Conservation (phyloP, 2,888 invertebrate genomes). For the Tachina fera region DNA sequence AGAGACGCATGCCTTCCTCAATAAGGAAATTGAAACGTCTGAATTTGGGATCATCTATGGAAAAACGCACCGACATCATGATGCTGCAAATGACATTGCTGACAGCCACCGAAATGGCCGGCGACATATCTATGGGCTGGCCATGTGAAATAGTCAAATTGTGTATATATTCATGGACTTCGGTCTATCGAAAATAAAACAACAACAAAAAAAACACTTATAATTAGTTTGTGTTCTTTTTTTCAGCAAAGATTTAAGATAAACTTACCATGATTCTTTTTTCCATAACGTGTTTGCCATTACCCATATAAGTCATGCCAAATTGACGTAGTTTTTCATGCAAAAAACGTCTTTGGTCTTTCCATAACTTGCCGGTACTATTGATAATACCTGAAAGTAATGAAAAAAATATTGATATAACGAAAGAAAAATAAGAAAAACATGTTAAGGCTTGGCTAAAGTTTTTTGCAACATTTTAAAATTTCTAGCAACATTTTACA, state of each 20-base stretch:
- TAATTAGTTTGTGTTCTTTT: too few species aligned
- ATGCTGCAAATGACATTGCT: constrained; percentile 96
- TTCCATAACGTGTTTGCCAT: constrained; percentile 92
- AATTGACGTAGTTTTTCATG: constrained; percentile 93
- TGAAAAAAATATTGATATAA: background rate
- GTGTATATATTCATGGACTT: constrained; percentile 89
- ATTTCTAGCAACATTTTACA: background rate
- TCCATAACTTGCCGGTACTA: constrained; percentile 94
- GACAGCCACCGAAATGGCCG: constrained; percentile 90
- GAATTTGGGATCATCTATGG: constrained; percentile 90
- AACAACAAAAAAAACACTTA: background rate
- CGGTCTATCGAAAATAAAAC: constrained; percentile 87
- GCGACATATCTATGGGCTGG: constrained; percentile 89
- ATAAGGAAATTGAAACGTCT: constrained; percentile 92
- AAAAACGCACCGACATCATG: constrained; percentile 94
- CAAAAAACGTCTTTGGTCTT: constrained; percentile 93
- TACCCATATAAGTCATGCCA: constrained; percentile 93
- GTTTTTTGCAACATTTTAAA: background rate
- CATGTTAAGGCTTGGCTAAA: too few species aligned
- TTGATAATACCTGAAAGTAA: constrained; percentile 91
- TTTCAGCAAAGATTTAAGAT: too few species aligned
- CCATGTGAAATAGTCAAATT: constrained; percentile 87
- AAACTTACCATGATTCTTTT: constrained; percentile 90
- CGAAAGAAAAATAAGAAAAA: too few species aligned
- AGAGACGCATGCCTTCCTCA: constrained; percentile 94